Conservation (phyloP, 2,888 invertebrate species). For the Tyria jacobaeae region DNA sequence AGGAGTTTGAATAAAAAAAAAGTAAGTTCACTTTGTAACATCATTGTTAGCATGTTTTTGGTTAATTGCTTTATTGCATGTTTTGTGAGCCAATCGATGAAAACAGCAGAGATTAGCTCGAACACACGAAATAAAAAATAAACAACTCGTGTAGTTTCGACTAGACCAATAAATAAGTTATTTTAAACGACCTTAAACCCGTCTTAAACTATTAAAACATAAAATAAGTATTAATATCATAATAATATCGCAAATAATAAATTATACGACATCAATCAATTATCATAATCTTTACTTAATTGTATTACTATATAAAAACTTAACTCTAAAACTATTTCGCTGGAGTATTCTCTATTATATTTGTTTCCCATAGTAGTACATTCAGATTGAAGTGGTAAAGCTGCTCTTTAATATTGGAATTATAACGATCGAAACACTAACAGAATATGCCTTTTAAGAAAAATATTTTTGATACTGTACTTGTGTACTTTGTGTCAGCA, state of each 20-base stretch:
- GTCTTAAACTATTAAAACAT: background rate
- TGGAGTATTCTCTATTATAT: conserved; percentile 8
- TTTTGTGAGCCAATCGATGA: conserved; percentile 24
- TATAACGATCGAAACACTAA: background rate
- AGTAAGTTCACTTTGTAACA: no score
- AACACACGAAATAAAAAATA: background rate
- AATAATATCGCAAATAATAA: conserved; percentile 8
- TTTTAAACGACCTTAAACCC: background rate
- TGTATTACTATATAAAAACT: background rate
- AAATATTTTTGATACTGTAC: conserved; percentile 11
- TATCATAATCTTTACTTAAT: background rate
- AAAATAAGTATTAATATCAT: background rate
- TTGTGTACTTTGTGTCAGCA: no score
- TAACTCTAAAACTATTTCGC: background rate
- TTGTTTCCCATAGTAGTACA: background rate
- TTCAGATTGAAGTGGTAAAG: background rate
- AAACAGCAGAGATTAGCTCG: conserved; percentile 5
- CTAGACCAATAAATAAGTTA: background rate
- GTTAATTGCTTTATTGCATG: conserved; percentile 56
- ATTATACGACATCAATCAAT: background rate
- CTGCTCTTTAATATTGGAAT: background rate
- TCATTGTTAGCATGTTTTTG: conserved; percentile 28
- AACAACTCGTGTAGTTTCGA: background rate
- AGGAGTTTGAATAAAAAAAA: no score
- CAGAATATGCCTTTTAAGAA: background rate